Percentiles rank a stretch among this genome's conserved stretches.
Conservation (phyloP, 2,797 vertebrate species). For the Myotis myotis region DNA sequence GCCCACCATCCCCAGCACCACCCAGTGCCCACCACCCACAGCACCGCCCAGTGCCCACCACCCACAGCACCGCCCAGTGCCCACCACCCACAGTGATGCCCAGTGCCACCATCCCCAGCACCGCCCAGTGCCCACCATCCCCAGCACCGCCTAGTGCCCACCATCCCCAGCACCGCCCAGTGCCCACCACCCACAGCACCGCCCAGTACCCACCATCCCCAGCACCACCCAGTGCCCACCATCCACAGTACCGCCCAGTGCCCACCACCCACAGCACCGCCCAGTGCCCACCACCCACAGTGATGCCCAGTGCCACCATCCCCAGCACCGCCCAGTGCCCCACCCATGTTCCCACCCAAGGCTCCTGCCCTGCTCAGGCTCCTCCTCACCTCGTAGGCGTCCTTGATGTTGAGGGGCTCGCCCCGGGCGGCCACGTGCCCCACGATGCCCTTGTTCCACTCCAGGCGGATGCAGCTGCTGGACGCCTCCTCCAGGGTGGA, state of each 20-base stretch:
- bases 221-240: background rate
- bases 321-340: background rate
- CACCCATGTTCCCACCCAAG: background rate
- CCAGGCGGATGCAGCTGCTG: slow-evolving; percentile 94
- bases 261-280: no score
- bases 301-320: no score
- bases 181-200: background rate
- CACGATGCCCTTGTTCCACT: slow-evolving; percentile 99
- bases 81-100: no score
- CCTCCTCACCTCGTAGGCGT: slow-evolving; percentile 93
- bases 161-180: no score
- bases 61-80: no score
- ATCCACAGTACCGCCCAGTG: no score
- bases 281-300: no score
- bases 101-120: no score
- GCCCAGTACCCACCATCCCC: no score
- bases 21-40: background rate
- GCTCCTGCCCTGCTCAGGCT: accelerated
- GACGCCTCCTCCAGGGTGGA: slow-evolving; percentile 95
- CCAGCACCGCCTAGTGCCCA: no score
- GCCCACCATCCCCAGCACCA: no score
- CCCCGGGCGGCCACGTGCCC: slow-evolving; percentile 95
- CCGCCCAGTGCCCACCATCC: background rate
- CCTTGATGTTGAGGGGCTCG: slow-evolving; percentile 95
- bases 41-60: no score